A percentile compares a stretch with the other conserved stretches of the same genome.
These are phyloP conservation scores for Drosophila pruinosa DNA, from an alignment of 1,140 invertebrate species.

Conservation along the genomic window DNA sequence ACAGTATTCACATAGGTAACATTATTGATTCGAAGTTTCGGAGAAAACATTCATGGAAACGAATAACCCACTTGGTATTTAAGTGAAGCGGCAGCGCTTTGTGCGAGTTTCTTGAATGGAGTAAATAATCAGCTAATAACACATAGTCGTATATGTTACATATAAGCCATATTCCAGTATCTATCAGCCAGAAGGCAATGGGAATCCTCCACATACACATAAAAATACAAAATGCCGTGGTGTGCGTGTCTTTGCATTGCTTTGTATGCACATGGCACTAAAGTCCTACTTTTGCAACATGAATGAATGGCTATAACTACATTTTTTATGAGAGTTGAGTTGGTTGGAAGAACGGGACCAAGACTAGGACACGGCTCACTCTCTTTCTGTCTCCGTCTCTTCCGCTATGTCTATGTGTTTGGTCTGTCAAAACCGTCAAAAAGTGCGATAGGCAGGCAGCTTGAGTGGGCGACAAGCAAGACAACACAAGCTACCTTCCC, in stretches of 20 bases:
- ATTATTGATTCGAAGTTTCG: background rate
- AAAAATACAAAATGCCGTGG: constrained; percentile 12
- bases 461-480: constrained; percentile 10
- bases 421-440: constrained; percentile 72
- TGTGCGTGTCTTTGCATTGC: constrained; percentile 12
- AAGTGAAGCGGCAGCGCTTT: too few species aligned
- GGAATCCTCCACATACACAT: constrained; percentile 11
- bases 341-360: constrained; percentile 4
- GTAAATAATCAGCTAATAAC: background rate
- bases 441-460: constrained; percentile 55
- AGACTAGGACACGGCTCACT: background rate
- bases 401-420: too few species aligned
- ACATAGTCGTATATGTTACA: background rate
- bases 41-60: too few species aligned
- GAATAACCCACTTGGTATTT: too few species aligned
- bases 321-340: constrained; percentile 61
- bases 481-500: background rate
- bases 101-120: background rate
- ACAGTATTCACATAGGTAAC: background rate
- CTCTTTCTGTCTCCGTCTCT: too few species aligned
- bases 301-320: constrained; percentile 72
- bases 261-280: constrained; percentile 35
- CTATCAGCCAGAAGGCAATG: constrained; percentile 7
- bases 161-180: constrained; percentile 22
- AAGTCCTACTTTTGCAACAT: constrained; percentile 71